These are phyloP conservation scores for Salvator merianae DNA, from an alignment of 2,113 vertebrate genomes.

Conservation along the genomic window DNA sequence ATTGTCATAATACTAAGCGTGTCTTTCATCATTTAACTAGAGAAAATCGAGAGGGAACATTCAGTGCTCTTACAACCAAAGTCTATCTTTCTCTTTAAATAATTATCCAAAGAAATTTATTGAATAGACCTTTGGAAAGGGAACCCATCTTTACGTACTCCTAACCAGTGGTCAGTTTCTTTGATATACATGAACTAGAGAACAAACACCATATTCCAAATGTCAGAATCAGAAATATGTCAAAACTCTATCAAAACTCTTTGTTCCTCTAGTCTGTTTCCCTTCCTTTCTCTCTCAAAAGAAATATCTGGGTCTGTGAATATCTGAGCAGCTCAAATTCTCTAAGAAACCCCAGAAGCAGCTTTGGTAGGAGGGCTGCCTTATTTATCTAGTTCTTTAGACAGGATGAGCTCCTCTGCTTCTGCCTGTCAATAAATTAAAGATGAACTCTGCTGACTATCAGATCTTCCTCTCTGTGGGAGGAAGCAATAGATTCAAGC, in stretches of 20 bases:
- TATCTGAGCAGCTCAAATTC: slow-evolving; percentile 4
- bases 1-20: not conserved
- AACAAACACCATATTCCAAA: not conserved
- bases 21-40: slow-evolving; percentile 7
- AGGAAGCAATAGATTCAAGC: not conserved
- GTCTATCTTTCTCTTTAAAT: not conserved
- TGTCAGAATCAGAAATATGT: not conserved
- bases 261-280: not conserved
- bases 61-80: rapidly evolving
- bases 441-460: not conserved
- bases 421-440: slow-evolving; percentile 1
- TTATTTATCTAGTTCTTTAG: not conserved
- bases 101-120: not conserved
- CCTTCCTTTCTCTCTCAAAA: not conserved
- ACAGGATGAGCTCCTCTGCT: not conserved
- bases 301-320: not conserved
- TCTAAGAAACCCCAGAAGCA: not conserved
- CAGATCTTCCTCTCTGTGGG: not conserved
- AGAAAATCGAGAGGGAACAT: rapidly evolving
- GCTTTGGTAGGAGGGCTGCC: not conserved
- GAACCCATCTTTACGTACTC: not conserved
- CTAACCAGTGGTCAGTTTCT: slow-evolving; percentile 14
- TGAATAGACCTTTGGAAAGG: slow-evolving; percentile 14
- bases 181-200: slow-evolving; percentile 19
- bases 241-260: not conserved